Base-by-base conservation (phyloP, 2,797 vertebrate genomes). In the Cyprinodon diabolis region DNA sequence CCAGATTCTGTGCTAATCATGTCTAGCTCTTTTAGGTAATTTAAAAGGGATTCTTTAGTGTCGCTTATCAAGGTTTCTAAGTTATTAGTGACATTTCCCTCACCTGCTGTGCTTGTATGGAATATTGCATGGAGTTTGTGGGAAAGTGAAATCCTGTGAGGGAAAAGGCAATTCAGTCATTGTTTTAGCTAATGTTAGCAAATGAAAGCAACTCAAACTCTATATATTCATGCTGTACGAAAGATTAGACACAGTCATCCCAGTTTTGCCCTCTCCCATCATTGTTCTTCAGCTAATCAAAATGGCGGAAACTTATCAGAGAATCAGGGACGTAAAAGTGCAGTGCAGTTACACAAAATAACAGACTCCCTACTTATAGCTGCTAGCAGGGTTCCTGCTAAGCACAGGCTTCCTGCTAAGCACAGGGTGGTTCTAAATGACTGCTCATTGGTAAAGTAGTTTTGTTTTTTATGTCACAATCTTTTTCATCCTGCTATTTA, bases 1-100 rank as follows among this genome's bases (percentile, higher is more conserved):
- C 66, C 73, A 72, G 45, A 19, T 49, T 73, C 55, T 83, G 76
- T 69, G 67, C 72, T 37, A 9, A 74, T 51, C 25, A 56, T 67
- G 58, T 80, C 78, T 71, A 69, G 78, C 74, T 45, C 48, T 74
- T 69, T 70, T 13, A 74, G 74, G 76, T 71, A 74, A 79, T 52
- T 72, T 74, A 45, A 47, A 74, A 55, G 40, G 62, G 40, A 66
- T 25, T 45, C 5, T 1, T 66, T 47, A 14, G 62, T 21, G 43
- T 65, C 23, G 21, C 21, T 66, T 23, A 23, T 7, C 43, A 45
- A 66, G 45, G 40, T 17, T 23, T 25, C 43, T 66, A 4, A 47
- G 1, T 14, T 47, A 23, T 66, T 23, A 25, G 43, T 45, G 45
- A 13, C 23, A 47, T 40, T 66, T 65, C 62, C 19, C 6, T 45